Evolutionary conservation across 2,797 vertebrate genomes (phyloP), one percentile per base, ranked within the genome.

Genomic region (Geotrypetes seraphini): DNA sequence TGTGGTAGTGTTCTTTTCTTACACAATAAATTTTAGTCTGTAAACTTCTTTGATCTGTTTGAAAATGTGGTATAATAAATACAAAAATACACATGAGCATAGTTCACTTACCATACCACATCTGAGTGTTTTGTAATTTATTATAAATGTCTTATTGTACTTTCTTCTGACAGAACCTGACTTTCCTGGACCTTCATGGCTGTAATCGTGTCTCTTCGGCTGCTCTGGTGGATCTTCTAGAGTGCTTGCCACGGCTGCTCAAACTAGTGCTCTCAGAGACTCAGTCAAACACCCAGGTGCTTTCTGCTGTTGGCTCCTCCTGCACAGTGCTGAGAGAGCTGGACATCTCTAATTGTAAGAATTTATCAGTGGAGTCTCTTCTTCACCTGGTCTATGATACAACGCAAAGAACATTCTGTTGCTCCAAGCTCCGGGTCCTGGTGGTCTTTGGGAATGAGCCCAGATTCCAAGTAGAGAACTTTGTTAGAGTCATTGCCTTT

Each of bases 311-410:
- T n/a, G 68, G 61, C 12, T 38, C 12, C n/a, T 22, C 19, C 44
- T 90, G 86, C 54, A 55, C 1, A 3, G 45, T 14, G 3, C 72
- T 93, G 38, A 71, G 38, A 11, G 78, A 87, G 38, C 70, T 93
- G 19, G 76, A 91, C 4, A 39, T 92, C 4, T 86, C 81, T 0
- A 37, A 25, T 10, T 93, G 90, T 55, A 75, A 52, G 34, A 63
- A 72, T 17, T 71, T 90, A 12, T 46, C 72, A 1, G 74, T 86
- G 0, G 40, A 31, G 0, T 69, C 71, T 7, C 64, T 92, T 8
- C 71, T 84, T 12, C 43, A 60, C 42, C 65, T 91, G 36, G 78
- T 49, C 22, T 69, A 64, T 1, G 52, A 69, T 18, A 20, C 19
- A 3, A 28, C 40, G 5, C 40, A 19, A 2, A 23, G 3, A 3